phyloP scores from a whole-genome alignment of 2,113 vertebrate species.

The Sinocyclocheilus anophthalmus region DNA sequence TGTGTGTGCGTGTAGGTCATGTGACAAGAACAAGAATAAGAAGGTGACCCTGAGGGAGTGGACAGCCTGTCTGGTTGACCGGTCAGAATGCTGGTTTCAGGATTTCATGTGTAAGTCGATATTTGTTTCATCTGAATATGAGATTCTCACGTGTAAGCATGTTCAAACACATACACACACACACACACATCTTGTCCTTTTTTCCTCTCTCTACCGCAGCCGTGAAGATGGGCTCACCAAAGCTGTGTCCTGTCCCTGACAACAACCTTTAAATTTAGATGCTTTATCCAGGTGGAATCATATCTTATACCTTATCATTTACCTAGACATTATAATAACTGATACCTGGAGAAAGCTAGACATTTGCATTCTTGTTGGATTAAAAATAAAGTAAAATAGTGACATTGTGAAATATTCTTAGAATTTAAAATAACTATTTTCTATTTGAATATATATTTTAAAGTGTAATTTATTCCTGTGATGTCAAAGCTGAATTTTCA shows the following conservation, averaged over 20 bases:
- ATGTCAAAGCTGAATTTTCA: neutral
- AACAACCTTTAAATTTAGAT: conserved; percentile 49
- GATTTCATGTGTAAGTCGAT: conserved; percentile 71
- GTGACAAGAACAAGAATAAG: conserved; percentile 74
- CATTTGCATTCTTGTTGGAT: neutral
- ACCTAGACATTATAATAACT: neutral
- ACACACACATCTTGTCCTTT: conserved; percentile 31
- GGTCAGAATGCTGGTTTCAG: conserved; percentile 71
- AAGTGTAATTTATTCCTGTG: neutral
- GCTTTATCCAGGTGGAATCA: no score
- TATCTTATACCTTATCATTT: neutral
- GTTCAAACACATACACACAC: neutral
- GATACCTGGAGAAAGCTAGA: neutral
- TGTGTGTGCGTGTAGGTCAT: conserved; percentile 66
- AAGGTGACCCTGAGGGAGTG: conserved; percentile 77
- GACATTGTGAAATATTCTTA: neutral
- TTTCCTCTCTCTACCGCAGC: conserved; percentile 54
- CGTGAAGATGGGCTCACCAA: conserved; percentile 65
- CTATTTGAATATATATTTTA: neutral
- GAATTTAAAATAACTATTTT: neutral
- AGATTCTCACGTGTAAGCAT: neutral
- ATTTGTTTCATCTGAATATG: neutral
- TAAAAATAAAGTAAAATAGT: neutral
- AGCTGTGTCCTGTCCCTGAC: conserved; percentile 58
- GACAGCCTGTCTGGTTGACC: conserved; percentile 74